phyloP scores from a whole-genome alignment of 1,140 invertebrate genomes.

The Diachasmimorpha longicaudata region DNA sequence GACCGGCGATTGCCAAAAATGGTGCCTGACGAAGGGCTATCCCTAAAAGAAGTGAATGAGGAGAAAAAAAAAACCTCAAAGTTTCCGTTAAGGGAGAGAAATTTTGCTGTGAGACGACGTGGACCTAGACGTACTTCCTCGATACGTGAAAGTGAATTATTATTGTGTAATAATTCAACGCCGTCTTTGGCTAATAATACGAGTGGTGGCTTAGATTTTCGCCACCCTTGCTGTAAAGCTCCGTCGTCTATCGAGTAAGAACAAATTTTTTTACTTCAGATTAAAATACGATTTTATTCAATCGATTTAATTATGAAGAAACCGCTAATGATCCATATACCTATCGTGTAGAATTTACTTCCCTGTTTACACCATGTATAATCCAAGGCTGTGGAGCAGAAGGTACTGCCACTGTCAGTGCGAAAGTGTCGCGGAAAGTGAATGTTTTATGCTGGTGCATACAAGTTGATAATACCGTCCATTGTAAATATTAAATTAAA shows the following conservation, averaged over 20 bases:
- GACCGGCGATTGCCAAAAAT: slow-evolving; percentile 23
- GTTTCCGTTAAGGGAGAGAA: slow-evolving; percentile 72
- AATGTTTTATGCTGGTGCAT: not conserved
- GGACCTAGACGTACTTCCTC: slow-evolving; percentile 37
- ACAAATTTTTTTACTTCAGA: not conserved
- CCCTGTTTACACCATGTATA: not conserved
- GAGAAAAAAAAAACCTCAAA: slow-evolving; percentile 68
- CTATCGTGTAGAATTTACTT: not conserved
- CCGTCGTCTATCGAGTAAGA: slow-evolving; percentile 5
- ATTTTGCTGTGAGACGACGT: slow-evolving; percentile 67
- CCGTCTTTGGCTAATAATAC: not conserved
- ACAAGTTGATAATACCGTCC: not conserved
- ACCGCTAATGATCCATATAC: too few relatives aligned
- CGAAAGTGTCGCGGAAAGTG: not conserved
- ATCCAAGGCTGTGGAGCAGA: not conserved
- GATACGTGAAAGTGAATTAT: slow-evolving; percentile 28
- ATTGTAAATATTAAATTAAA: too few relatives aligned
- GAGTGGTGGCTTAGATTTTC: not conserved
- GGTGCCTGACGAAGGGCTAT: slow-evolving; percentile 57
- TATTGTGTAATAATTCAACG: slow-evolving; percentile 20
- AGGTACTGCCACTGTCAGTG: too few relatives aligned
- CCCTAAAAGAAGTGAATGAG: slow-evolving; percentile 60
- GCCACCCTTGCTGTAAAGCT: not conserved
- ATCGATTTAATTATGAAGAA: too few relatives aligned
- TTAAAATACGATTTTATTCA: too few relatives aligned